Evolutionary conservation across 2,888 invertebrate genomes (phyloP), one percentile per base, ranked within the genome.

Genomic region (Melieria omissa): DNA sequence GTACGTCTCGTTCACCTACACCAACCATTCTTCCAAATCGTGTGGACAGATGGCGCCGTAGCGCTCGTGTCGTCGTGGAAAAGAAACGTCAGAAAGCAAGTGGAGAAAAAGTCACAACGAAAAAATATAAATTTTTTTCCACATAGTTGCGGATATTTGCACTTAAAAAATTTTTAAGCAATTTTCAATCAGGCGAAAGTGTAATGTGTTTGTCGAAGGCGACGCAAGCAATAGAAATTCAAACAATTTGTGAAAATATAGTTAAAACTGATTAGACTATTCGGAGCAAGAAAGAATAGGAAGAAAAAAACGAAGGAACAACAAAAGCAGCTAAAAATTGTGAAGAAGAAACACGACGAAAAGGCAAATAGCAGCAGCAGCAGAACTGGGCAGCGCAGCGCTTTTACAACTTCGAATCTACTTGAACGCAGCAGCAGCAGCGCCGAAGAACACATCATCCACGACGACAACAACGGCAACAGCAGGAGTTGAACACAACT

Each of bases 51-150:
- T 29, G 29, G 29, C 29, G 29, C 29, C 29, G 29, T 29, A 29
- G 29, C 29, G 29, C 2, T 29, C 29, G 29, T 29, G 46, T 29
- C 29, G 66, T 57, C 66, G 66, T 58, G 66, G 58, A 58, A 29
- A 57, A 12, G 29, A 66, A 66, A 58, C 60, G 66, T 66, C 66
- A 66, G 47, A 41, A 47, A 47, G 29, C 47, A n/a, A 12, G 49
- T 55, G 45, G 57, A 5, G 29, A 55, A 16, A 57, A 65, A 45
- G 46, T 65, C 46, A 65, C 46, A 46, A 66, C 60, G 46, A 58
- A 66, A 66, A 47, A 57, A 29, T 29, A 29, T 29, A 29, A 14
- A 57, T 57, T 57, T 66, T 65, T 57, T 57, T 47, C 47, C 47
- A 29, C 44, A 66, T 60, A 49, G 42, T 41, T 46, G 57, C 14